Percentiles rank a stretch among this genome's conserved stretches.
These are phyloP conservation scores for Ormyrus pomaceus DNA, from an alignment of 2,888 invertebrate species.

Conservation along the genomic window DNA sequence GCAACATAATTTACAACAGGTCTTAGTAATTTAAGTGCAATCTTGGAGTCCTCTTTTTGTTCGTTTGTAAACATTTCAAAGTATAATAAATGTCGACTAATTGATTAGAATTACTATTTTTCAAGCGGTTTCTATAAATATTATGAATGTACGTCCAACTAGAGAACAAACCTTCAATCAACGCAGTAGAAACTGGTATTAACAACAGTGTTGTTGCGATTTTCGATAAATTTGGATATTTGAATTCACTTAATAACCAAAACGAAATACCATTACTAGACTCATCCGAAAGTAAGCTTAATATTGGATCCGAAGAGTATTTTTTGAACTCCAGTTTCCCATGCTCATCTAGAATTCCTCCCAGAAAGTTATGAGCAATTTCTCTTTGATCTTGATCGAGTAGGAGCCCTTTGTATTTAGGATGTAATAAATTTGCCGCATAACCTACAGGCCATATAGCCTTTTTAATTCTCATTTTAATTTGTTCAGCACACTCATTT, in stretches of 20 bases:
- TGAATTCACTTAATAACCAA: neutral
- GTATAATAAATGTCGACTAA: conserved; percentile 24
- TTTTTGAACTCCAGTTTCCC: conserved; percentile 1
- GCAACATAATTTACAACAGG: too few relatives aligned
- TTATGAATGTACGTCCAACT: conserved; percentile 21
- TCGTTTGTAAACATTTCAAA: neutral
- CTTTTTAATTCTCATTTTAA: neutral
- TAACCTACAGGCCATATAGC: conserved; percentile 17
- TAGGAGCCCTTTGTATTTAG: conserved; percentile 4
- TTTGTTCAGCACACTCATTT: neutral
- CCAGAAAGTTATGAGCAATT: conserved; percentile 1
- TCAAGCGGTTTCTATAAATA: conserved; percentile 17
- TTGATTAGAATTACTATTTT: neutral
- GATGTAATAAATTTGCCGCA: conserved; percentile 31
- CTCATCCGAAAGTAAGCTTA: neutral
- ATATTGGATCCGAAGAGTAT: neutral
- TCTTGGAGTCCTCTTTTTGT: too few relatives aligned
- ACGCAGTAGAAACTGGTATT: conserved; percentile 28
- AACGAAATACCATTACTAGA: neutral
- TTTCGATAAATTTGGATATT: conserved; percentile 7
- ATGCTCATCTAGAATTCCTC: neutral
- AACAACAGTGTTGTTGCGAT: conserved; percentile 10
- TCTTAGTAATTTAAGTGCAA: too few relatives aligned
- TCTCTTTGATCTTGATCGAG: conserved; percentile 5
- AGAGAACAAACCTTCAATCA: conserved; percentile 19